Evolutionary conservation across 1,140 invertebrate species (phyloP), one percentile per base, ranked within the genome.

Genomic region (Temnothorax nylanderi): DNA sequence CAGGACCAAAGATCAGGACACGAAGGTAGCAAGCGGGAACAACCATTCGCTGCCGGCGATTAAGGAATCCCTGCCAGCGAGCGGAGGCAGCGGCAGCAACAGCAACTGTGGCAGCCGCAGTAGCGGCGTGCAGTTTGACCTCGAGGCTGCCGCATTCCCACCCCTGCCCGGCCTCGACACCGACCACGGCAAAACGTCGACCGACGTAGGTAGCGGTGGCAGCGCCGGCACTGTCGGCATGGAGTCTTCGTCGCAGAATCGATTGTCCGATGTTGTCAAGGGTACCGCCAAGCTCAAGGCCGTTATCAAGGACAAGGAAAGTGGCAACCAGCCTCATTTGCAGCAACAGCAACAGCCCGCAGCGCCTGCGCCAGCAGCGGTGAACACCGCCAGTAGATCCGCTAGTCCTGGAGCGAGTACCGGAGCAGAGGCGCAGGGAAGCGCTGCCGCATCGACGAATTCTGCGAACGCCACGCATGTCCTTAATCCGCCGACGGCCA

Each of bases 201-300:
- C 87, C 51, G 93, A 95, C 62, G n/a, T 49, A 21, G 77, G 47
- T 8, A 56, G 21, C 80, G 26, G 41, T 32, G 47, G 47, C 16
- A 34, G 32, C 5, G 49, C 21, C n/a, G 34, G 65, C 21, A 86
- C 88, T 18, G 69, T 87, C n/a, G 89, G 92, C 60, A 88, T 89
- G 11, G 92, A 94, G 77, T 93, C 92, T 87, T 91, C 93, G 77
- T 94, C 95, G 8, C 94, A 95, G 84, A 97, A 96, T 93, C 96
- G 97, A 92, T 95, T 98, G 88, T 97, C 98, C 4, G 98, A 98
- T 94, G 97, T 98, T 49, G 98, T 98, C 32, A 98, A 98, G 93
- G 97, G 97, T 84, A 97, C 96, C 49, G 97, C 96, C 32, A 97
- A 97, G 91, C 91, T 95, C 44, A 96, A 96, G 93, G 93, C 93